phyloP scores from a whole-genome alignment of 2,888 invertebrate species.

The Pachycephus smyrnensis region DNA sequence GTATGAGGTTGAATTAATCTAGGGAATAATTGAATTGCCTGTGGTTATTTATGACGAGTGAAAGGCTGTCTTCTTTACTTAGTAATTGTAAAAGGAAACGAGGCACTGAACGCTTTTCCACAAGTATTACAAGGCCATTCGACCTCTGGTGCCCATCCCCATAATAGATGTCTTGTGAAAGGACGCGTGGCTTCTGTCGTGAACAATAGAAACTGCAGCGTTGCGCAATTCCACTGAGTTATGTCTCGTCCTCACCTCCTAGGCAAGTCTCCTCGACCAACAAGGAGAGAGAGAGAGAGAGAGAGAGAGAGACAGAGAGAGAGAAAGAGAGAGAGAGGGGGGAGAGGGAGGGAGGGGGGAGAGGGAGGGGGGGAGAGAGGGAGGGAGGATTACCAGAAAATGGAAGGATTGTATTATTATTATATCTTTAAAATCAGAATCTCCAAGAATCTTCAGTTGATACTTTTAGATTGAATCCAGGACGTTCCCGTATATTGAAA shows the following conservation, averaged over 20 bases:
- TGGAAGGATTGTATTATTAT: not conserved
- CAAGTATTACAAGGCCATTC: constrained; percentile 36
- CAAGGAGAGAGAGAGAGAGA: too few relatives aligned
- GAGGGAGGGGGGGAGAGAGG: too few relatives aligned
- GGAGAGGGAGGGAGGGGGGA: too few relatives aligned
- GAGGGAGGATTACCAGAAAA: not conserved
- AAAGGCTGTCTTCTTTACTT: constrained; percentile 15
- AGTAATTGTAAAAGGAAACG: constrained; percentile 9
- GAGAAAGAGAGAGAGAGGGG: too few relatives aligned
- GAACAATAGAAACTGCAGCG: not conserved
- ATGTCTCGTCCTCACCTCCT: not conserved
- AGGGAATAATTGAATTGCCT: not conserved
- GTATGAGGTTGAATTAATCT: not conserved
- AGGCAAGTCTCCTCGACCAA: not conserved
- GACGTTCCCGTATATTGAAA: too few relatives aligned
- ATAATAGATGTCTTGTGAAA: not conserved
- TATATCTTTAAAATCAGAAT: not conserved
- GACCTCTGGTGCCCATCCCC: not conserved
- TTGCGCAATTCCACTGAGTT: not conserved
- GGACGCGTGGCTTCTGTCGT: not conserved
- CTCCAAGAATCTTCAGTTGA: not conserved
- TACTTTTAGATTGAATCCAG: not conserved
- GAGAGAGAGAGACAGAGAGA: too few relatives aligned
- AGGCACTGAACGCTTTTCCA: constrained; percentile 22
- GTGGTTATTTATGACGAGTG: constrained; percentile 2